Conservation (phyloP, 2,888 invertebrate species). For the Saturnia japonica region DNA sequence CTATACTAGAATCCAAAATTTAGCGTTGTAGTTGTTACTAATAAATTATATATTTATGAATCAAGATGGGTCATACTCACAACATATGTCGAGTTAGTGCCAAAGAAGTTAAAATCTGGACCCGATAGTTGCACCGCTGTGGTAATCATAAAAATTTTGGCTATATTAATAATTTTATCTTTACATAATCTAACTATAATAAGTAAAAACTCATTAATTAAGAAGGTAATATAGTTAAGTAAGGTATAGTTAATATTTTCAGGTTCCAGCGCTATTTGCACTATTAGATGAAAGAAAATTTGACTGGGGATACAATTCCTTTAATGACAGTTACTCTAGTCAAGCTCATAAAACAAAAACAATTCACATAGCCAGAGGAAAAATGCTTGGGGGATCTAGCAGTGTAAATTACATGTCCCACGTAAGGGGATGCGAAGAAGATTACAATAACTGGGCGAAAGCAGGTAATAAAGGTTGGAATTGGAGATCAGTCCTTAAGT, state of each 20-base stretch:
- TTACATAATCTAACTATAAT: too few relatives aligned
- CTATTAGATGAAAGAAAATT: background rate
- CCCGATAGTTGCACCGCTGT: too few relatives aligned
- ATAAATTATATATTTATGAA: too few relatives aligned
- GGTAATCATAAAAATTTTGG: too few relatives aligned
- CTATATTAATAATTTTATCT: too few relatives aligned
- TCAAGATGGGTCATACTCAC: too few relatives aligned
- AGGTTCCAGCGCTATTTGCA: background rate
- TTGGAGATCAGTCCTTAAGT: background rate
- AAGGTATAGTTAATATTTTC: background rate
- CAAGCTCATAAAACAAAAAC: slow-evolving; percentile 38
- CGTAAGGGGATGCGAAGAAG: background rate
- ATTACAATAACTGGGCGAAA: background rate
- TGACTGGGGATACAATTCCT: background rate
- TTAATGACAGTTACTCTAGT: slow-evolving; percentile 43
- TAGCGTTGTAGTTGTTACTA: too few relatives aligned
- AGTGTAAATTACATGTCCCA: background rate
- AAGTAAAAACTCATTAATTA: too few relatives aligned
- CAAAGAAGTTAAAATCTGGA: too few relatives aligned
- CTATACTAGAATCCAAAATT: too few relatives aligned
- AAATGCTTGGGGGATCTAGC: slow-evolving; percentile 83
- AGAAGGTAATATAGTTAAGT: too few relatives aligned
- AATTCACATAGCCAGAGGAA: slow-evolving; percentile 79
- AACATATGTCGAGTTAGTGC: too few relatives aligned
- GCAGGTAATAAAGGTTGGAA: background rate